These are phyloP conservation scores for Turnix velox DNA, from an alignment of 2,113 vertebrate genomes.

Conservation along the genomic window DNA sequence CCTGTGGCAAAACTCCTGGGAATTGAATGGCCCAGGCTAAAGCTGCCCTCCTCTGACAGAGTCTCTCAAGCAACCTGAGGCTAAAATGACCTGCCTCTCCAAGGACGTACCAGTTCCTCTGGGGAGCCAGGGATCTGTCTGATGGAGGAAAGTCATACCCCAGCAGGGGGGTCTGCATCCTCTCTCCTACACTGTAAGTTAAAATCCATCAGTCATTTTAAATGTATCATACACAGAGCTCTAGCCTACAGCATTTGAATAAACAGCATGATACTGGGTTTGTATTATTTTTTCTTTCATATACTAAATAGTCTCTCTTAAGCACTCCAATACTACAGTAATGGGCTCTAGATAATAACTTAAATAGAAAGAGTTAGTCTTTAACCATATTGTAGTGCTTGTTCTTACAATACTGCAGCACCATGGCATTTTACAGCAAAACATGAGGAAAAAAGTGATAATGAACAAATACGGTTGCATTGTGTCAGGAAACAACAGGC, in stretches of 20 bases:
- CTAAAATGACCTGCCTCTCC: not conserved
- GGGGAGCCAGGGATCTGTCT: not conserved
- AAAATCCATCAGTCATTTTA: slow-evolving; percentile 37
- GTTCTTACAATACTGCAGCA: not conserved
- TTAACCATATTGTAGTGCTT: slow-evolving; percentile 13
- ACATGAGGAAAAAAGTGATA: not conserved
- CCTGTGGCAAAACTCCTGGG: not conserved
- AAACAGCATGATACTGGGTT: not conserved
- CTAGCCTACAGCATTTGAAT: slow-evolving; percentile 20
- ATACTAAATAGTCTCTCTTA: not conserved
- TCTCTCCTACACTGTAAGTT: not conserved
- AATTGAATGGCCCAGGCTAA: not conserved
- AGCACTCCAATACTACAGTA: not conserved
- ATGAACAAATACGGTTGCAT: slow-evolving; percentile 4
- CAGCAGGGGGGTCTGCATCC: not conserved
- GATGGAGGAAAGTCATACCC: not conserved
- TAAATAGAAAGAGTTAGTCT: not conserved
- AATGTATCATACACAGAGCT: not conserved
- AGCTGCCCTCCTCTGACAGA: not conserved
- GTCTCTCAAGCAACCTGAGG: not conserved
- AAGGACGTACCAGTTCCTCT: not conserved
- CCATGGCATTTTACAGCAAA: not conserved
- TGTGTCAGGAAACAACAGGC: slow-evolving; percentile 6
- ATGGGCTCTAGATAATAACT: not conserved
- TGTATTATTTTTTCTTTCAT: slow-evolving; percentile 24